A percentile compares a stretch with the other conserved stretches of the same genome.
phyloP scores from a whole-genome alignment of 2,888 invertebrate species.

The Ichneumoninae sp. region DNA sequence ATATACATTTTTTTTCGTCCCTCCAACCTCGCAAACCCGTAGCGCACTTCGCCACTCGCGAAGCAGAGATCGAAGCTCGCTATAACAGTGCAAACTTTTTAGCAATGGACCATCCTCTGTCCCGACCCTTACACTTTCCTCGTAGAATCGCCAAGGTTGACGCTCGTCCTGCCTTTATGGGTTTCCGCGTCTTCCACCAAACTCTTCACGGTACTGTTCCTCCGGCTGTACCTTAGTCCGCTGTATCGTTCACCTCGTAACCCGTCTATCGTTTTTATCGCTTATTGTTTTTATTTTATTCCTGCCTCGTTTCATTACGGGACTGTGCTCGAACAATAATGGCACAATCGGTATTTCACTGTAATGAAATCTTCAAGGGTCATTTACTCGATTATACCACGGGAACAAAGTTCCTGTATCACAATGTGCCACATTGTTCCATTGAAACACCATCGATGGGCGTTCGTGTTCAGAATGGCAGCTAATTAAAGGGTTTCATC shows the following conservation, averaged over 20 bases:
- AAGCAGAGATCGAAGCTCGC: conserved; percentile 47
- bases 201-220: conserved; percentile 35
- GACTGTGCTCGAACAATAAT: conserved; percentile 18
- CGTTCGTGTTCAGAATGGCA: neutral
- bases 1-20: conserved; percentile 32
- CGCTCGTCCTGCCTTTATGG: conserved; percentile 49
- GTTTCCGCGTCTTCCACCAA: conserved; percentile 14
- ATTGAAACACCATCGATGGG: neutral
- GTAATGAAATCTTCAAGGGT: conserved; percentile 14
- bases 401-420: neutral
- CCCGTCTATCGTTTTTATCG: conserved; percentile 24
- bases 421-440: neutral
- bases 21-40: conserved; percentile 9
- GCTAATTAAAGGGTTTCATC: neutral
- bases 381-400: neutral
- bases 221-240: conserved; percentile 16
- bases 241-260: neutral
- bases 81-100: conserved; percentile 45
- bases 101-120: conserved; percentile 26
- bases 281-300: neutral
- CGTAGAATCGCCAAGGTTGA: conserved; percentile 52
- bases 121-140: conserved; percentile 16
- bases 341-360: conserved; percentile 2
- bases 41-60: conserved; percentile 39
- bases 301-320: neutral